Percentiles rank a stretch among this genome's conserved stretches.
phyloP scores from a whole-genome alignment of 2,888 invertebrate species.

The Creontiades dilutus region DNA sequence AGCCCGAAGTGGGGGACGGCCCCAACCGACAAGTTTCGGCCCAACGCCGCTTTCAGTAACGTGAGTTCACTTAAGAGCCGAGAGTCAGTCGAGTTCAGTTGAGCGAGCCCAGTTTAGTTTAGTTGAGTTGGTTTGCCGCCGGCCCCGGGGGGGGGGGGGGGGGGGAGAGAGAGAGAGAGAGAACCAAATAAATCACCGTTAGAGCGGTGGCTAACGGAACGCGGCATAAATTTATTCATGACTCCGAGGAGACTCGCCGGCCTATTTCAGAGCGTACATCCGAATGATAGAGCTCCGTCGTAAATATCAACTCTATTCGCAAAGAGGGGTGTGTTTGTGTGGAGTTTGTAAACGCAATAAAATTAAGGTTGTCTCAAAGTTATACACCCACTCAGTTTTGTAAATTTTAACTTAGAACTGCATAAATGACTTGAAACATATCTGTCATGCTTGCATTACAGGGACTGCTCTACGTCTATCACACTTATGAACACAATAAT shows the following conservation, averaged over 20 bases:
- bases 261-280: neutral
- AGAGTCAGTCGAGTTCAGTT: neutral
- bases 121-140: neutral
- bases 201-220: neutral
- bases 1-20: neutral
- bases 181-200: conserved; percentile 10
- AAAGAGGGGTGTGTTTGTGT: neutral
- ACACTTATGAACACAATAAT: too few relatives aligned
- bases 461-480: too few relatives aligned
- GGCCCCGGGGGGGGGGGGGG: neutral
- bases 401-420: neutral
- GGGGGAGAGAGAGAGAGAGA: neutral
- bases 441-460: too few relatives aligned
- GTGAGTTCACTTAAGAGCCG: neutral
- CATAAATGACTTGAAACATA: too few relatives aligned
- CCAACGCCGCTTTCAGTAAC: neutral
- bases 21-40: conserved; percentile 24
- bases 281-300: neutral
- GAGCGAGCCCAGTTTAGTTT: neutral
- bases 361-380: neutral
- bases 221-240: conserved; percentile 20
- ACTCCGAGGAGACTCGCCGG: neutral
- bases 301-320: neutral
- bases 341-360: too few relatives aligned
- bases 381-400: neutral